phyloP scores from a whole-genome alignment of 2,888 invertebrate species.

The Leptinotarsa juncta region DNA sequence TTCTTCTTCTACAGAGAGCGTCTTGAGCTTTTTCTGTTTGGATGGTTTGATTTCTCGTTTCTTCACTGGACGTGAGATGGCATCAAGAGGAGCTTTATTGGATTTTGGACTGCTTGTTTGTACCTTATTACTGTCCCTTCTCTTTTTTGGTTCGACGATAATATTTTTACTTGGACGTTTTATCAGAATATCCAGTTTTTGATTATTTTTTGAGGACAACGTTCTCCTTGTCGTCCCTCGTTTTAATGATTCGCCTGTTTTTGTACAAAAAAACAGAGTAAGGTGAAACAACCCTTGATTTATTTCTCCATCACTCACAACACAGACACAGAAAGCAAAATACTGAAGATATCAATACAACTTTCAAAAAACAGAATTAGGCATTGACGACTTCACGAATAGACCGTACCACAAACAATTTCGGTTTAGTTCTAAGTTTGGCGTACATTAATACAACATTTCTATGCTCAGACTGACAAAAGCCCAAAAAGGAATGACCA shows the following conservation, averaged over 20 bases:
- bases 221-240: not conserved
- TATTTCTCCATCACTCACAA: conserved; percentile 34
- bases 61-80: conserved; percentile 35
- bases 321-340: conserved; percentile 37
- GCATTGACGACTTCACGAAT: conserved; percentile 16
- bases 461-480: conserved; percentile 20
- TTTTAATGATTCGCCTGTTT: conserved; percentile 39
- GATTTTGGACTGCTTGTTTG: conserved; percentile 37
- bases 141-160: conserved; percentile 33
- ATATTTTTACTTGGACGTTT: conserved; percentile 31
- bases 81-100: conserved; percentile 27
- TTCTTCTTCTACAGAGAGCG: conserved; percentile 57
- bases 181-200: conserved; percentile 37
- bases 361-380: conserved; percentile 16
- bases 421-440: not conserved
- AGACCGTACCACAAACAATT: not conserved
- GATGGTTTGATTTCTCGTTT: conserved; percentile 47
- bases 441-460: not conserved
- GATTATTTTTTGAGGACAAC: conserved; percentile 29
- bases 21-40: conserved; percentile 43
- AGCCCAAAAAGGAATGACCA: conserved; percentile 3
- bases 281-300: conserved; percentile 7
- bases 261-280: conserved; percentile 22
- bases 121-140: conserved; percentile 31
- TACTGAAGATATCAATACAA: conserved; percentile 27